These are phyloP conservation scores for Lamellibrachia luymesi DNA, from an alignment of 1,140 invertebrate species.

Conservation along the genomic window DNA sequence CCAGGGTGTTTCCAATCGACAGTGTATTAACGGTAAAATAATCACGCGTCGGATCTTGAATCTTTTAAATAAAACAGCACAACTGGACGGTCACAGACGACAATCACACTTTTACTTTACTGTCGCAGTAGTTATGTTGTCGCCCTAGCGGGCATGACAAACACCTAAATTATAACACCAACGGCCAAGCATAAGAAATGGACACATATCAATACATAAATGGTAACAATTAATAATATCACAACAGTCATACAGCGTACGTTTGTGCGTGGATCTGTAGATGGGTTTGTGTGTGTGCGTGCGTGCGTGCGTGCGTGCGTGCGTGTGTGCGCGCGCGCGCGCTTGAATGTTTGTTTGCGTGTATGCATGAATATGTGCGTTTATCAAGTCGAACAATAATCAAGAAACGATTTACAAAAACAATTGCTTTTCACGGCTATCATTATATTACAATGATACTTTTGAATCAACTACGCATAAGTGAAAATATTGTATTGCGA, in stretches of 20 bases:
- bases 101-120: neutral
- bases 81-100: neutral
- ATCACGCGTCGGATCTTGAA: neutral
- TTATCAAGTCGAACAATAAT: neutral
- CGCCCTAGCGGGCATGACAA: neutral
- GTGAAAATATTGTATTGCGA: neutral
- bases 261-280: neutral
- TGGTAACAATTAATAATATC: neutral
- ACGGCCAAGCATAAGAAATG: neutral
- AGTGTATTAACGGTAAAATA: neutral
- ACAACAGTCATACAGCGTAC: neutral
- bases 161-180: neutral
- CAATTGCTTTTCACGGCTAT: neutral
- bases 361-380: neutral
- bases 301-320: neutral
- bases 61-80: conserved; percentile 2
- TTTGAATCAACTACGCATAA: neutral
- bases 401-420: neutral
- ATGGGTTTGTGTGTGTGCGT: neutral
- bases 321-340: too few relatives aligned
- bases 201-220: neutral
- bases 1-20: neutral
- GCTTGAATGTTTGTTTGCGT: neutral
- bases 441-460: neutral
- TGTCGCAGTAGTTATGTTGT: neutral